Evolutionary conservation across 2,113 vertebrate genomes (phyloP), one percentile per base, ranked within the genome.

Genomic region (Hemichromis elongatus): DNA sequence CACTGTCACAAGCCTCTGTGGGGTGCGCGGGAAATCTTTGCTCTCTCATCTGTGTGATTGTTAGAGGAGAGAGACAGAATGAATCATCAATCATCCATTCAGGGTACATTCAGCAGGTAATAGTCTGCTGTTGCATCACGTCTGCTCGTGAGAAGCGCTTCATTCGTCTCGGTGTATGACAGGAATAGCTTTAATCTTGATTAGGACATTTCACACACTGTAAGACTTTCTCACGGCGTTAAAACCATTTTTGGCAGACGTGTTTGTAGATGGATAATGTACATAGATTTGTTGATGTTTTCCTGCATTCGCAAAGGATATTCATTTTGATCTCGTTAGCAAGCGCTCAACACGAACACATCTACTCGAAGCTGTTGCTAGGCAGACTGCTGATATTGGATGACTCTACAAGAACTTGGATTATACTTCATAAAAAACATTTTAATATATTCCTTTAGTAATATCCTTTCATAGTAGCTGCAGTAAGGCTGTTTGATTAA

Each of bases 11-110:
- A 79, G 89, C 79, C 77, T 87, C 87, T 35, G 81, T 30, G 80
- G 87, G 88, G 86, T n/a, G 86, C 73, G 18, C 8, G 70, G 86
- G 83, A 89, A 88, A 86, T 88, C 88, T 89, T 84, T 52, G 85
- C 89, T 53, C 92, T 79, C 88, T 93, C 91, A 87, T 94, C 94
- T 92, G 91, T 86, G 92, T 83, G 93, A 93, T 89, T 91, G 93
- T 95, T 91, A 90, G 80, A 89, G 84, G 83, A 89, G 90, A 87
- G 90, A 85, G 83, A 66, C 83, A n/a, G 88, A 93, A 85, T 84
- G 91, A 91, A 80, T 90, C 94, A 94, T 95, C 92, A 88, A 95
- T 95, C 95, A 96, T 94, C 93, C 90, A 86, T 93, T 90, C 90
- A 89, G 92, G 90, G 84, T 77, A 87, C 93, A 84, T 93, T 93